These are phyloP conservation scores for Hypotaenidia okinawae DNA, from an alignment of 2,797 vertebrate genomes.

Conservation along the genomic window DNA sequence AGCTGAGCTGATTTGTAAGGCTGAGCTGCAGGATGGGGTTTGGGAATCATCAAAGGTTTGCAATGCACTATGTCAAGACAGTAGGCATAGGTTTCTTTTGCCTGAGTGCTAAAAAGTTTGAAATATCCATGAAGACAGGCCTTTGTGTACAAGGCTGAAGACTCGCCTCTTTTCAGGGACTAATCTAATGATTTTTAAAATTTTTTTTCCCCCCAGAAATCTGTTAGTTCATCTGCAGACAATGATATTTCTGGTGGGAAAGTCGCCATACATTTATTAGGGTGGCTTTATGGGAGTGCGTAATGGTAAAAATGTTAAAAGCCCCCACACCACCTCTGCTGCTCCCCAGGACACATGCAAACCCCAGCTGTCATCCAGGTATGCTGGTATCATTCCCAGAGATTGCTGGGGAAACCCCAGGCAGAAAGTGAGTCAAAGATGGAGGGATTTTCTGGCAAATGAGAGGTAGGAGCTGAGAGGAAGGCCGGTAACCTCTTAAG, in stretches of 20 bases:
- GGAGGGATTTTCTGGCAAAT: neutral
- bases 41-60: neutral
- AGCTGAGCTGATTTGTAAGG: neutral
- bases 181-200: neutral
- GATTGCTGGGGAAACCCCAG: neutral
- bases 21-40: neutral
- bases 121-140: neutral
- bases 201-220: no score
- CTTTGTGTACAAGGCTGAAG: neutral
- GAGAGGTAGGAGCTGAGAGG: neutral
- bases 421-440: neutral
- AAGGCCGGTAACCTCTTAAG: neutral
- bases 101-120: neutral
- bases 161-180: neutral
- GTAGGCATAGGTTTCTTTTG: neutral
- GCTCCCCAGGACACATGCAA: accelerated
- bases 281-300: neutral
- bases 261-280: neutral
- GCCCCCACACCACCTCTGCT: neutral
- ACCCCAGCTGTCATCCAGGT: neutral
- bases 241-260: neutral
- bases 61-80: neutral
- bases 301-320: neutral
- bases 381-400: neutral
- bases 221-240: neutral